Evolutionary conservation across 2,888 invertebrate species (phyloP).

Genomic region (Amiota communis): DNA sequence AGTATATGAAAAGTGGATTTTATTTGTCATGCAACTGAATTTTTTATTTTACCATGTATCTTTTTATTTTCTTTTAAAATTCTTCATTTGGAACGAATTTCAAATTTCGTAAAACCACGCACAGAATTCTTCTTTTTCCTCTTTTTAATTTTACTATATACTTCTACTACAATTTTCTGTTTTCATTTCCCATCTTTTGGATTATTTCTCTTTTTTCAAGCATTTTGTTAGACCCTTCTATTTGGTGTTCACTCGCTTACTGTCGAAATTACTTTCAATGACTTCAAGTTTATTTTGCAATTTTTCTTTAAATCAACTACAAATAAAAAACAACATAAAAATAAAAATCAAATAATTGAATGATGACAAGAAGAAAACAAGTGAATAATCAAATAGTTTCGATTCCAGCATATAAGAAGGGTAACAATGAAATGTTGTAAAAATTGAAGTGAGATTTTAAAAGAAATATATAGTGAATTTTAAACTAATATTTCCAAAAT

Average conservation of each 20-base stretch:
- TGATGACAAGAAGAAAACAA: slow-evolving; percentile 14
- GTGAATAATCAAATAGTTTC: no score
- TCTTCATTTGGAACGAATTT: slow-evolving; percentile 3
- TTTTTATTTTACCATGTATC: neutral
- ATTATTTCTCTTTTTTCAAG: neutral
- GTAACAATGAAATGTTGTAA: no score
- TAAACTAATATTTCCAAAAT: no score
- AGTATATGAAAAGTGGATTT: no score
- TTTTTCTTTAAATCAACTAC: slow-evolving; percentile 12
- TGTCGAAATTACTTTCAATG: slow-evolving; percentile 25
- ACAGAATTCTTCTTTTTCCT: neutral
- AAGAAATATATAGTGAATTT: no score
- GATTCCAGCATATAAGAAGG: no score
- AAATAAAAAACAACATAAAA: slow-evolving; percentile 19
- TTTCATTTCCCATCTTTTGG: no score
- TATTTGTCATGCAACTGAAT: no score
- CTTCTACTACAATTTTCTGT: neutral
- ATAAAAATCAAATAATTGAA: slow-evolving; percentile 12
- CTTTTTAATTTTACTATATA: slow-evolving; percentile 3
- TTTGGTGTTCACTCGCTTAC: slow-evolving; percentile 15
- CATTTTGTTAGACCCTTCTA: neutral
- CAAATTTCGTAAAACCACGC: slow-evolving; percentile 21
- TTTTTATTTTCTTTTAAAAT: neutral
- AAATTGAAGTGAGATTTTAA: no score
- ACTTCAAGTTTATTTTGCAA: slow-evolving; percentile 27